These are phyloP conservation scores for Cyclophora punctaria DNA, from an alignment of 2,888 invertebrate genomes.

Conservation along the genomic window DNA sequence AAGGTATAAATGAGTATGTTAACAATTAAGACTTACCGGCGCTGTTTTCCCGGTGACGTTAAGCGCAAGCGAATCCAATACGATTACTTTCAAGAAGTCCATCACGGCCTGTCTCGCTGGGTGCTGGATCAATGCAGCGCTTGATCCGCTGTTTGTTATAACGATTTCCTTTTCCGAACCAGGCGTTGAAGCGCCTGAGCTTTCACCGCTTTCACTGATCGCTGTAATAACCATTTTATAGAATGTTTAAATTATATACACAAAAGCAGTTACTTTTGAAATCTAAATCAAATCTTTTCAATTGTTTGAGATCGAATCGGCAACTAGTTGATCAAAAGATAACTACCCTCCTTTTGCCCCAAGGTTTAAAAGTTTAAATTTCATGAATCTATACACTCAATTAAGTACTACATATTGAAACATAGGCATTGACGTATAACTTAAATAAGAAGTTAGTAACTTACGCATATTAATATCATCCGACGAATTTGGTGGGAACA, in stretches of 20 bases:
- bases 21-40: constrained; percentile 61
- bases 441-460: too few species aligned
- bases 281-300: too few species aligned
- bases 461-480: constrained; percentile 66
- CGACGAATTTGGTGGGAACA: constrained; percentile 81
- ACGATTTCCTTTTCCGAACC: constrained; percentile 75
- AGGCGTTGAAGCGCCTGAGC: constrained; percentile 87
- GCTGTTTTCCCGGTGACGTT: constrained; percentile 85
- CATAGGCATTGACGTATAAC: not conserved
- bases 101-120: constrained; percentile 92
- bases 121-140: constrained; percentile 79
- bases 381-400: too few species aligned
- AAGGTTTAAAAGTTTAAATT: too few species aligned
- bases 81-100: constrained; percentile 94
- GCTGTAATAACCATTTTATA: constrained; percentile 27
- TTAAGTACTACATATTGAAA: too few species aligned
- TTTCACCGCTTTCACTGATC: constrained; percentile 79
- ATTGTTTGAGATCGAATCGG: too few species aligned
- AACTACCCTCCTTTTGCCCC: too few species aligned
- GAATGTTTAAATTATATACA: too few species aligned
- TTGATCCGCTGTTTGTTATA: constrained; percentile 44
- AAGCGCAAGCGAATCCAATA: constrained; percentile 93
- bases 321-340: too few species aligned
- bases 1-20: not conserved
- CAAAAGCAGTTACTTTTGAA: too few species aligned